Evolutionary conservation across 2,888 invertebrate species (phyloP).

Genomic region (Acronicta alni): DNA sequence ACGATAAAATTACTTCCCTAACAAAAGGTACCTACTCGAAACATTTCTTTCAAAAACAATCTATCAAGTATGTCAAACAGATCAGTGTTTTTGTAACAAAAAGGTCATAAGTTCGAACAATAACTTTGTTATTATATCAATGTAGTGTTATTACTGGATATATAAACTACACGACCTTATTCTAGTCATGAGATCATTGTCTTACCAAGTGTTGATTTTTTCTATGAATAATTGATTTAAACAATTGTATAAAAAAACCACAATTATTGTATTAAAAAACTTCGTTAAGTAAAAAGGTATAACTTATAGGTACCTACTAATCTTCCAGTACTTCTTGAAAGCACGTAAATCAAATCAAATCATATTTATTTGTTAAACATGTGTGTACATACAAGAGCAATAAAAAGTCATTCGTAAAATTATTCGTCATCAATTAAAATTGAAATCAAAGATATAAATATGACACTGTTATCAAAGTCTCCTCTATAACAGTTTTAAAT

Average conservation of each 20-base stretch:
- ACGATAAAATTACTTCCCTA: not conserved
- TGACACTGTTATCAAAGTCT: no score
- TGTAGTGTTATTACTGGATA: constrained; percentile 52
- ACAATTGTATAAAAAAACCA: constrained; percentile 29
- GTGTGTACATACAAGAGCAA: no score
- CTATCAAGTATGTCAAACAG: constrained; percentile 31
- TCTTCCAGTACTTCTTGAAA: no score
- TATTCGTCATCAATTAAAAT: no score
- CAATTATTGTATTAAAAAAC: constrained; percentile 20
- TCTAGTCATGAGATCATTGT: constrained; percentile 47
- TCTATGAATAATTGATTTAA: constrained; percentile 46
- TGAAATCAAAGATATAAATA: no score
- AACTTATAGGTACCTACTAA: no score
- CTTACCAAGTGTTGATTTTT: constrained; percentile 53
- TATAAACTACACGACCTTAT: constrained; percentile 57
- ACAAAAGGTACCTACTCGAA: not conserved
- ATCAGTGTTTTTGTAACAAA: constrained; percentile 50
- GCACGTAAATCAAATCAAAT: no score
- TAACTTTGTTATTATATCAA: constrained; percentile 70
- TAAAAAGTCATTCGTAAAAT: no score
- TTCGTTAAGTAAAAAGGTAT: not conserved
- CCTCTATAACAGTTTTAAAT: no score
- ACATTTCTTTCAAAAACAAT: constrained; percentile 21
- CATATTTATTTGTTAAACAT: no score
- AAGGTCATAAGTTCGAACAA: constrained; percentile 68